Percentiles rank a stretch among this genome's conserved stretches.
phyloP scores from a whole-genome alignment of 2,113 vertebrate species.

The Oxyruncus cristatus region DNA sequence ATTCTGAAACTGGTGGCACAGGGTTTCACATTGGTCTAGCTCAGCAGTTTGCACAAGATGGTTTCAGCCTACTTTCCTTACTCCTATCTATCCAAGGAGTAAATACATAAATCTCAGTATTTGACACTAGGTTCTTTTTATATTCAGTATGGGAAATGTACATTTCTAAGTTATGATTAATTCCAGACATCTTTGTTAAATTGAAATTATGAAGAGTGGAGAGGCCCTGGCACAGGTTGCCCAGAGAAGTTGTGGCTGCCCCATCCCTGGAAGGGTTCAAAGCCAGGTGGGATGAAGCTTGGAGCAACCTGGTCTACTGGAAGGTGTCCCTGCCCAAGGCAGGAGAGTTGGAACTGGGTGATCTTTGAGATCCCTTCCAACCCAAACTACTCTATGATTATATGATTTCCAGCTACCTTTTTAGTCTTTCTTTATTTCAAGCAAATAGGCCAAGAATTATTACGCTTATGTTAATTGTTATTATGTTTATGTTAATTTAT shows the following conservation, averaged over 20 bases:
- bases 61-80: not conserved
- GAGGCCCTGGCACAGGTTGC: accelerated
- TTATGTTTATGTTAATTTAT: not conserved
- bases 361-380: not conserved
- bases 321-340: not conserved
- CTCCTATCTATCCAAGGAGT: not conserved
- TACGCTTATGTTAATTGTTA: too few species aligned
- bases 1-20: not conserved
- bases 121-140: not conserved
- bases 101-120: not conserved
- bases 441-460: not conserved
- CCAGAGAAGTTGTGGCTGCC: not conserved
- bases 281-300: not conserved
- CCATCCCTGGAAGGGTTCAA: not conserved
- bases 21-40: not conserved
- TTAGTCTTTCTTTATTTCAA: not conserved
- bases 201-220: not conserved
- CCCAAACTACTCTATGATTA: not conserved
- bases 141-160: not conserved
- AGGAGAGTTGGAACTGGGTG: not conserved
- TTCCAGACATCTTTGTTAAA: not conserved
- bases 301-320: accelerated
- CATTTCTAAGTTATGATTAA: not conserved
- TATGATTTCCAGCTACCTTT: not conserved
- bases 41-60: not conserved